Evolutionary conservation across 1,140 invertebrate species (phyloP).

Genomic region (Trachymyrmex septentrionalis): DNA sequence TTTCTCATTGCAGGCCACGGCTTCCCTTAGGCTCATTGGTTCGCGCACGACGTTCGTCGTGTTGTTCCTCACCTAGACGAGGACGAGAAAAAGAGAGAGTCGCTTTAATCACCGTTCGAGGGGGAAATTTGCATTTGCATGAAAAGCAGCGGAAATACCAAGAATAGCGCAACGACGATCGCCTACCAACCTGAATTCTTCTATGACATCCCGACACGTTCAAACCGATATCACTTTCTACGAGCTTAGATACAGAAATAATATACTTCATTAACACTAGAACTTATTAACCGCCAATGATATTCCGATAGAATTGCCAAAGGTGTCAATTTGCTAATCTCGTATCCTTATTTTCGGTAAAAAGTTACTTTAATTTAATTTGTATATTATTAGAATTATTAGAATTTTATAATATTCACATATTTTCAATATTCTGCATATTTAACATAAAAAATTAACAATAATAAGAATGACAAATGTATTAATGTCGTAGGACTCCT

Average conservation of each 20-base stretch:
- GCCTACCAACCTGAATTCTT: slow-evolving; percentile 12
- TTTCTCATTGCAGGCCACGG: slow-evolving; percentile 90
- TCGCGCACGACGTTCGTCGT: neutral
- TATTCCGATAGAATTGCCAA: no score
- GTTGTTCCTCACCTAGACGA: slow-evolving; percentile 52
- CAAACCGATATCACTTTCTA: neutral
- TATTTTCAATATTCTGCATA: no score
- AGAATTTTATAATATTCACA: no score
- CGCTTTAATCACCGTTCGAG: neutral
- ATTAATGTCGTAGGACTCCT: no score
- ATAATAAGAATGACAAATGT: no score
- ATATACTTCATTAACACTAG: neutral
- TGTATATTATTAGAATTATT: no score
- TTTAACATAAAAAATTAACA: no score
- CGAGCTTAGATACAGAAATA: neutral
- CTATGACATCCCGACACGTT: neutral
- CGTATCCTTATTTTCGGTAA: no score
- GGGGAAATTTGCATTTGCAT: slow-evolving; percentile 38
- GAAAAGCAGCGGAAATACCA: slow-evolving; percentile 46
- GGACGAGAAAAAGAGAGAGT: slow-evolving; percentile 6
- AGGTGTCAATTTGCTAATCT: no score
- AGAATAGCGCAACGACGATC: slow-evolving; percentile 4
- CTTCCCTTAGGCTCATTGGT: slow-evolving; percentile 83
- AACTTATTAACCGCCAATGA: no score
- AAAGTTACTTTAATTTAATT: no score